Evolutionary conservation across 2,113 vertebrate species (phyloP).

Genomic region (Tragelaphus buxtoni): DNA sequence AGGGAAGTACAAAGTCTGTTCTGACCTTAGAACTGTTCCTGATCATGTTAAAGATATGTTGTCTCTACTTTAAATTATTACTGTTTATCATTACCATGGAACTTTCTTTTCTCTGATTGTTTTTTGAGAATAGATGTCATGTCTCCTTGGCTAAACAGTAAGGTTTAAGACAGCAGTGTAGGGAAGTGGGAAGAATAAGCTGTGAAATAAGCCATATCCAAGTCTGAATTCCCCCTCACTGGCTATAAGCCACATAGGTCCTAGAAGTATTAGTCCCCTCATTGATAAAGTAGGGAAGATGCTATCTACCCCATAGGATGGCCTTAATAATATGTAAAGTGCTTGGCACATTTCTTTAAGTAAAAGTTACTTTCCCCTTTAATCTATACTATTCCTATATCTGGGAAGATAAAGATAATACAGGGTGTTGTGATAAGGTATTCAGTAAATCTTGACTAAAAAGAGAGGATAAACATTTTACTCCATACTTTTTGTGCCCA

Average conservation of each 20-base stretch:
- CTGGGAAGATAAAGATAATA: background rate
- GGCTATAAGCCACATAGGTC: conserved; percentile 9
- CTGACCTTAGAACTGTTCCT: background rate
- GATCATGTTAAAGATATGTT: background rate
- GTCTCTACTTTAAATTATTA: background rate
- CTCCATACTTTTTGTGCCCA: conserved; percentile 8
- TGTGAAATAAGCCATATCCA: background rate
- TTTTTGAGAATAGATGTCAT: conserved; percentile 6
- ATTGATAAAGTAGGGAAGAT: conserved; percentile 11
- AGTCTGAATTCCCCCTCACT: background rate
- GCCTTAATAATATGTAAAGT: conserved; percentile 18
- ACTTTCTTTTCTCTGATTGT: background rate
- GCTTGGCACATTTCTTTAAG: conserved; percentile 18
- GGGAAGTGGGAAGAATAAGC: background rate
- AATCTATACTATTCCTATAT: background rate
- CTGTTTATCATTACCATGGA: background rate
- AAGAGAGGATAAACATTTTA: conserved; percentile 29
- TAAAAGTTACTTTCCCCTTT: background rate
- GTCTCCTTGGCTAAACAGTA: conserved; percentile 14
- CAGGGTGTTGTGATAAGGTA: conserved; percentile 11
- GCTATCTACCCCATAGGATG: background rate
- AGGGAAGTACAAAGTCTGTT: background rate
- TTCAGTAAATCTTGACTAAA: conserved; percentile 43
- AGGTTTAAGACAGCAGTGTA: background rate
- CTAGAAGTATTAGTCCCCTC: background rate